Evolutionary conservation across 1,140 invertebrate species (phyloP), one percentile per base, ranked within the genome.

Genomic region (Drosophila kepulauana): DNA sequence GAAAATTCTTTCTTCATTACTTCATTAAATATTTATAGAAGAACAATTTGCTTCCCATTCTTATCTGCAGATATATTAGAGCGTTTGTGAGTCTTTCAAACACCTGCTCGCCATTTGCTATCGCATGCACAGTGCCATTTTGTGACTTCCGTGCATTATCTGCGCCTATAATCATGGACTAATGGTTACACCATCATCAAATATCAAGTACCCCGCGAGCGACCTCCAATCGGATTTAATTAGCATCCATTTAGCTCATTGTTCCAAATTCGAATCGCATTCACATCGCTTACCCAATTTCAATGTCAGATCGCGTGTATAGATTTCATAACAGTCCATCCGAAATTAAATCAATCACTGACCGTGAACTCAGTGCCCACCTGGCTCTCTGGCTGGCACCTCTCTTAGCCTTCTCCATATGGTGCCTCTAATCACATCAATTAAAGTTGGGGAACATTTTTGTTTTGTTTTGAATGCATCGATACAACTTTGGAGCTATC

Each of bases 301-400:
- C 79, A 82, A 87, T 82, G 79, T 45, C 77, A 82, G 58, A 82
- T 87, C 58, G 79, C 66, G 72, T 86, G 80, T 71, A 68, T 71
- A 49, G 72, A 70, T 79, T 77, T 74, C 79, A 71, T 79, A 82
- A 74, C 30, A 74, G 52, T 41, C 61, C 56, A 48, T 43, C 25
- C 52, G 13, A 72, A 87, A 88, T 87, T 87, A 87, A 80, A 75
- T 78, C 84, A 79, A 82, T 82, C 80, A 75, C 66, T 88, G 84
- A 82, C 73, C 82, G 84, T 88, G 69, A 88, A 88, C 73, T 25
- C 16, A 30, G 25, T 1, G 25, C 41, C 41, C 41, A 15, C 11
- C 46, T 48, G 45, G 13, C 15, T 16, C 15, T 15, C 1, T 15
- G 15, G 15, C 45, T 41, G 4, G 7, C 46, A 11, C 46, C 46